phyloP scores from a whole-genome alignment of 2,888 invertebrate species.

The Sphinx pinastri region DNA sequence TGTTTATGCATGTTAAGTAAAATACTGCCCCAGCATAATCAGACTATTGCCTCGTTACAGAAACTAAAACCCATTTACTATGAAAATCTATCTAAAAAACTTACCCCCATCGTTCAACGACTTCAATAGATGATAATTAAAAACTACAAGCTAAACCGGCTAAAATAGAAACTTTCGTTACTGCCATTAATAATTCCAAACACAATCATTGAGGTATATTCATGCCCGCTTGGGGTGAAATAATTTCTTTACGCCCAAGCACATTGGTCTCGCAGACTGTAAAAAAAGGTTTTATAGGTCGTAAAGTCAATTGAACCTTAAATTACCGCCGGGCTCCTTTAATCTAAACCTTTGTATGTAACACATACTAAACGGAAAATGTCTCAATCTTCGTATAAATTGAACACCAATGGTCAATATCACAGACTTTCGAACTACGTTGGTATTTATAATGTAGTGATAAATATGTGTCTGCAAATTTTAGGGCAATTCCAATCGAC shows the following conservation, averaged over 20 bases:
- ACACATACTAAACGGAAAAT: constrained; percentile 37
- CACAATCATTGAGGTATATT: constrained; percentile 10
- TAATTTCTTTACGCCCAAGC: constrained; percentile 48
- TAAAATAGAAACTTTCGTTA: neutral
- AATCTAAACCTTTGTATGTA: constrained; percentile 43
- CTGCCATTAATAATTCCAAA: constrained; percentile 5
- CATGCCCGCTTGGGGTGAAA: neutral
- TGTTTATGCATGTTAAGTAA: no score
- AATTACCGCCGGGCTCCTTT: constrained; percentile 56
- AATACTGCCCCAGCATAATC: no score
- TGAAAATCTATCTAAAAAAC: no score
- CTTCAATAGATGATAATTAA: neutral
- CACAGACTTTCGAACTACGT: neutral
- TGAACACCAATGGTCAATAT: constrained; percentile 29
- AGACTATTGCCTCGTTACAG: no score
- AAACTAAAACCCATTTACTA: no score
- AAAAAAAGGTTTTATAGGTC: constrained; percentile 69
- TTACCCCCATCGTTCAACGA: no score
- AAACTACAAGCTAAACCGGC: neutral
- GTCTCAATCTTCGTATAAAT: constrained; percentile 42
- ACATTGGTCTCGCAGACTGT: constrained; percentile 54
- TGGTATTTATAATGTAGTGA: neutral
- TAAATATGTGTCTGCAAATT: neutral
- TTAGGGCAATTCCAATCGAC: neutral
- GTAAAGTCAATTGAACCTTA: constrained; percentile 71